These are phyloP conservation scores for Hiodon alosoides DNA, from an alignment of 2,113 vertebrate genomes.

Conservation along the genomic window DNA sequence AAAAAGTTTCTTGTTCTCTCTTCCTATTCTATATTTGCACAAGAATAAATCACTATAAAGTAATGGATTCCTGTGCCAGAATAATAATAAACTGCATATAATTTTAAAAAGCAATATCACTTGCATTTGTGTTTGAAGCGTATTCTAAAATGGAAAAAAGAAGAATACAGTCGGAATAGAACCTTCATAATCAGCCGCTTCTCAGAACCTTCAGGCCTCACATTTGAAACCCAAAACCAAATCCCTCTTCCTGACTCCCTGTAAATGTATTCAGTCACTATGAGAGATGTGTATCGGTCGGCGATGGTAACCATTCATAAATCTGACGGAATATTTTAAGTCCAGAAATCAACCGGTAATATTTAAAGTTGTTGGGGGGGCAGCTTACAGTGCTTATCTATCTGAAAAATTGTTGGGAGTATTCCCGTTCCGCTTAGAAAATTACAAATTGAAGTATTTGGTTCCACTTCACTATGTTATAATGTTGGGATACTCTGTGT, in stretches of 20 bases:
- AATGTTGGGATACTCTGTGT: slow-evolving; percentile 43
- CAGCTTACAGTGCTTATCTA: slow-evolving; percentile 51
- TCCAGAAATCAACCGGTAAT: too few species aligned
- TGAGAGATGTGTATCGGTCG: too few species aligned
- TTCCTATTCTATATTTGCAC: background rate
- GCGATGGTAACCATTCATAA: too few species aligned
- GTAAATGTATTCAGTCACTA: too few species aligned
- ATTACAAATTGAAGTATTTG: slow-evolving; percentile 72
- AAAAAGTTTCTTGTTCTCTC: background rate
- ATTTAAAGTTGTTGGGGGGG: background rate
- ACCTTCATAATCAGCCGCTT: background rate
- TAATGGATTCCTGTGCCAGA: too few species aligned
- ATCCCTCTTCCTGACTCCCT: too few species aligned
- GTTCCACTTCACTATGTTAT: slow-evolving; percentile 67
- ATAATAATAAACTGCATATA: too few species aligned
- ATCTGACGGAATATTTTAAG: too few species aligned
- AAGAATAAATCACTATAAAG: too few species aligned
- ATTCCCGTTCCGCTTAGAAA: slow-evolving; percentile 44
- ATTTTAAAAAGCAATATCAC: background rate
- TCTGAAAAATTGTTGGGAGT: too few species aligned
- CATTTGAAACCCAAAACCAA: too few species aligned
- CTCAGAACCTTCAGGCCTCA: too few species aligned
- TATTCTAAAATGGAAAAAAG: background rate
- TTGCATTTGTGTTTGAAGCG: background rate
- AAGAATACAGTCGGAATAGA: background rate